phyloP scores from a whole-genome alignment of 2,797 vertebrate species.

The Leptodactylus fallax region DNA sequence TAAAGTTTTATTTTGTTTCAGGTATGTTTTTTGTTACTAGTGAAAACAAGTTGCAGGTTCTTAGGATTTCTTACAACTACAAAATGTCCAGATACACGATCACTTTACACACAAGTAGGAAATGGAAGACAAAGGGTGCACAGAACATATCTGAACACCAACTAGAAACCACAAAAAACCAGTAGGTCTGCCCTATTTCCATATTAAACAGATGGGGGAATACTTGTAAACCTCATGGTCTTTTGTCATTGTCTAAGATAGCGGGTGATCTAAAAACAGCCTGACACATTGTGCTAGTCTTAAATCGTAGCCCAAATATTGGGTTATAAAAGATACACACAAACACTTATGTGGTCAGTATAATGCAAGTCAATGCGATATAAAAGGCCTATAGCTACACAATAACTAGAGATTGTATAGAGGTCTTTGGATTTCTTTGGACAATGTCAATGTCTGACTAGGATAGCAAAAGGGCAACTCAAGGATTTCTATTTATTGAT shows the following conservation, averaged over 20 bases:
- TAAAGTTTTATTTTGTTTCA: neutral
- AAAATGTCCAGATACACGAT: neutral
- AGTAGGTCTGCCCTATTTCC: neutral
- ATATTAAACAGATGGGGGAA: neutral
- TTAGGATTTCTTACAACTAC: neutral
- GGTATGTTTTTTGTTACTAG: too few relatives aligned
- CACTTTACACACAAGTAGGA: neutral
- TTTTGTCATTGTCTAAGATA: slow-evolving; percentile 21
- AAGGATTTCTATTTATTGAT: too few relatives aligned
- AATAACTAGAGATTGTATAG: too few relatives aligned
- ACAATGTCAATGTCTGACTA: too few relatives aligned
- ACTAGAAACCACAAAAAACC: slow-evolving; percentile 11
- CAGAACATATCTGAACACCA: neutral
- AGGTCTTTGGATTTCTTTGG: too few relatives aligned
- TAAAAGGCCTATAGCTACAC: neutral
- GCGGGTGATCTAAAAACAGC: neutral
- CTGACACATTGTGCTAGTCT: neutral
- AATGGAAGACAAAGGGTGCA: neutral
- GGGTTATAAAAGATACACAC: neutral
- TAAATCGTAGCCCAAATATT: neutral
- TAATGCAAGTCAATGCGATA: neutral
- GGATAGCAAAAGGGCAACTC: too few relatives aligned
- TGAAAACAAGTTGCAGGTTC: neutral
- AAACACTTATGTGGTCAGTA: neutral
- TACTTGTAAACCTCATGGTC: accelerated